Evolutionary conservation across 2,797 vertebrate species (phyloP), one percentile per base, ranked within the genome.

Genomic region (Chaetodon trifasciatus): DNA sequence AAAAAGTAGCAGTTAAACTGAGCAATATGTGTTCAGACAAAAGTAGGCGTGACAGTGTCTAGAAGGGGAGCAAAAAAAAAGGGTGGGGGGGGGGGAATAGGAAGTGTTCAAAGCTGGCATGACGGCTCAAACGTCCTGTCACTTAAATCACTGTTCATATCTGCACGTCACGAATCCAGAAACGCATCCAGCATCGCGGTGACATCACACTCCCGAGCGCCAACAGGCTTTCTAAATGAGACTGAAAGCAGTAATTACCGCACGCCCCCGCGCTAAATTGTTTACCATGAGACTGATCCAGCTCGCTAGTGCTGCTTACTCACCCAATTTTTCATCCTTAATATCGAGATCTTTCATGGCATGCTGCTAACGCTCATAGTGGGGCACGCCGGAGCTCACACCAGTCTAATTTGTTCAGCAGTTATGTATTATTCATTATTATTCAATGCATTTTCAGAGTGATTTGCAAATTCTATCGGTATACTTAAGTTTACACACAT

Each of bases 201-300:
- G 89, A 91, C 92, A 88, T 90, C 82, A 83, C 15, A 67, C 77
- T 78, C 64, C 77, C 55, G 32, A 87, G 81, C 66, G 88, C 91
- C 93, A 93, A 91, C 92, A 91, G 89, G 84, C 90, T 80, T 81
- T 86, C 84, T 93, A 94, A 95, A 93, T 93, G 89, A 94, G 88
- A 91, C 83, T 90, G 89, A 93, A 91, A 90, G 90, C 87, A 75
- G 88, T 93, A 91, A 94, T 93, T 95, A 93, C 86, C 62, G 69
- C 2, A 69, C 70, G 5, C 61, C 52, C 71, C 46, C 87, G 10
- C 46, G 19, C 93, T 93, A 94, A 95, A 94, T 91, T 93, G 92
- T 95, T 95, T 94, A 93, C 90, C 88, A 90, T 89, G 87, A 94
- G 91, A 86, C 89, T 86, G 88, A 93, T 93, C 91, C 83, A 70